Conservation (phyloP, 2,888 invertebrate genomes). For the Drosophila putrida region DNA sequence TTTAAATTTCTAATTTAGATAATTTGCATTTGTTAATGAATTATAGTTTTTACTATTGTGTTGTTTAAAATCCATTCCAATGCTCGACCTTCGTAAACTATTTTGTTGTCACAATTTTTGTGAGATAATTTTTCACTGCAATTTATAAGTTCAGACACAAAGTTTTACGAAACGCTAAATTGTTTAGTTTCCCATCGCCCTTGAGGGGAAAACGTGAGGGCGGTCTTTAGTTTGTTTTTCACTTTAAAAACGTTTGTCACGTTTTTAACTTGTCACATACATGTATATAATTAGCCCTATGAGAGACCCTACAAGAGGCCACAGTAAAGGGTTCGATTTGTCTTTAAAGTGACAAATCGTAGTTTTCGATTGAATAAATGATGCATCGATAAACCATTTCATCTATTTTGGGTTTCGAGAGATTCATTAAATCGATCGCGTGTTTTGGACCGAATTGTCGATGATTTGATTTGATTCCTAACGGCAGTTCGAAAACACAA, state of each 20-base stretch:
- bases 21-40: conserved; percentile 20
- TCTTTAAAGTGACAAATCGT: not conserved
- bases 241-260: conserved; percentile 43
- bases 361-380: not conserved
- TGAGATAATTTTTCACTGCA: conserved; percentile 57
- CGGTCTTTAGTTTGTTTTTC: conserved; percentile 40
- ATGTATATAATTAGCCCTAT: conserved; percentile 44
- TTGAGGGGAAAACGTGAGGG: conserved; percentile 10
- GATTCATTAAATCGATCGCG: not conserved
- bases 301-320: conserved; percentile 19
- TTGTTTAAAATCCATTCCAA: conserved; percentile 8
- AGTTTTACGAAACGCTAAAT: conserved; percentile 58
- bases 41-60: conserved; percentile 34
- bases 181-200: conserved; percentile 29
- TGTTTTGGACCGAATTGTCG: not conserved
- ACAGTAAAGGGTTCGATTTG: conserved; percentile 1
- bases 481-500: conserved; percentile 11
- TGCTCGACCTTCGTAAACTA: conserved; percentile 27
- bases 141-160: conserved; percentile 53
- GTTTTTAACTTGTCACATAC: conserved; percentile 23
- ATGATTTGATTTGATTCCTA: conserved; percentile 7
- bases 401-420: not conserved
- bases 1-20: conserved; percentile 22
- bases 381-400: not conserved
- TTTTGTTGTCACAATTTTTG: conserved; percentile 13